A percentile compares a stretch with the other conserved stretches of the same genome.
Evolutionary conservation across 1,140 invertebrate species (phyloP).

Genomic region (Wasmannia auropunctata): DNA sequence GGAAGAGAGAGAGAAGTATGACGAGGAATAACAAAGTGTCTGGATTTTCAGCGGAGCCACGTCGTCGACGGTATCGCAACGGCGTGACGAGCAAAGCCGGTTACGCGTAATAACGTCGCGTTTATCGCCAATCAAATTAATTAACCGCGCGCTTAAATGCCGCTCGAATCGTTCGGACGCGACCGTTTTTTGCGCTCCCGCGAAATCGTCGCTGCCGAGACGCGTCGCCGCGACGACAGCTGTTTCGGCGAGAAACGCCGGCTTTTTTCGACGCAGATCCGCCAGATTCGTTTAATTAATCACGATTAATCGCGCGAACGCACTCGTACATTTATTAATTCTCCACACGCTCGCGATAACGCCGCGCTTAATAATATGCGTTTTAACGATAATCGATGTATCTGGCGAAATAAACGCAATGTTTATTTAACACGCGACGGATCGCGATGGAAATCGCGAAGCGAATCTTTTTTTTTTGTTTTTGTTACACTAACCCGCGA

Average conservation of each 20-base stretch:
- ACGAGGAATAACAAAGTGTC: neutral
- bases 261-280: neutral
- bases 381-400: neutral
- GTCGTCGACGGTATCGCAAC: neutral
- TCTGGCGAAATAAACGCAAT: neutral
- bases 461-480: neutral
- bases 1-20: neutral
- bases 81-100: neutral
- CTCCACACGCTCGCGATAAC: neutral
- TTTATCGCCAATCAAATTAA: constrained; percentile 32
- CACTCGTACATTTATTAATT: neutral
- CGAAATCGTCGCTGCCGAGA: neutral
- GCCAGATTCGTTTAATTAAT: constrained; percentile 2
- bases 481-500: constrained; percentile 6
- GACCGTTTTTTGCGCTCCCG: neutral
- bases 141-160: constrained; percentile 26
- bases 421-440: neutral
- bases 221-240: neutral
- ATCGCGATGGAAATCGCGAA: constrained; percentile 1
- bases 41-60: neutral
- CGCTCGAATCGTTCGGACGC: neutral
- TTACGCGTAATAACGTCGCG: neutral
- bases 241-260: neutral
- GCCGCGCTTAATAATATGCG: neutral
- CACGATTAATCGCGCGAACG: neutral